These are phyloP conservation scores for Bolinopsis microptera DNA, from an alignment of 37 sponge, comb jelly and placozoan species.

Conservation along the genomic window DNA sequence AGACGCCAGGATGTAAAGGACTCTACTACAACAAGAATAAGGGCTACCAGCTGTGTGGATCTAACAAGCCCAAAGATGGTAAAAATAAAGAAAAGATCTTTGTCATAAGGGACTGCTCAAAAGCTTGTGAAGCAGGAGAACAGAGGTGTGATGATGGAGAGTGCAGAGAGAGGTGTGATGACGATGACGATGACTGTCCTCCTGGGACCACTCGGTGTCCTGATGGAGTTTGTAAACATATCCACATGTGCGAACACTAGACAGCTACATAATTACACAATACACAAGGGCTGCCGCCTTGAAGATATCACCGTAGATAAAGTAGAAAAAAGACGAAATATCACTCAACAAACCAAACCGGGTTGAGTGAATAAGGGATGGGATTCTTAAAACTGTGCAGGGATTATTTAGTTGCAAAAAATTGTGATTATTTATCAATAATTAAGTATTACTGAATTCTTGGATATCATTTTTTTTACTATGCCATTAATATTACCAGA, in stretches of 20 bases:
- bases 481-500: too few relatives aligned
- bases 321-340: too few relatives aligned
- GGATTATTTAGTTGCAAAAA: too few relatives aligned
- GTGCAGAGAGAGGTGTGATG: background rate
- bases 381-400: too few relatives aligned
- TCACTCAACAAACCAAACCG: too few relatives aligned
- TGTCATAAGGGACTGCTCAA: background rate
- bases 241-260: background rate
- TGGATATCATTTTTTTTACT: too few relatives aligned
- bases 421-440: too few relatives aligned
- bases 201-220: background rate
- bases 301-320: too few relatives aligned
- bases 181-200: background rate
- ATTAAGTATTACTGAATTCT: too few relatives aligned
- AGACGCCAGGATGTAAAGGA: background rate
- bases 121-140: background rate
- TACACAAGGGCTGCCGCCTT: too few relatives aligned
- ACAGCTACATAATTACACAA: too few relatives aligned
- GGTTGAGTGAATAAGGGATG: too few relatives aligned
- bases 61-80: background rate
- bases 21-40: background rate
- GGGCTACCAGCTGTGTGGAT: background rate
- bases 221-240: background rate
- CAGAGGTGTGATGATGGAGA: background rate
- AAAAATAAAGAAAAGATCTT: background rate